Percentiles rank a stretch among this genome's conserved stretches.
Evolutionary conservation across 2,888 invertebrate genomes (phyloP).

Genomic region (Mimas tiliae): DNA sequence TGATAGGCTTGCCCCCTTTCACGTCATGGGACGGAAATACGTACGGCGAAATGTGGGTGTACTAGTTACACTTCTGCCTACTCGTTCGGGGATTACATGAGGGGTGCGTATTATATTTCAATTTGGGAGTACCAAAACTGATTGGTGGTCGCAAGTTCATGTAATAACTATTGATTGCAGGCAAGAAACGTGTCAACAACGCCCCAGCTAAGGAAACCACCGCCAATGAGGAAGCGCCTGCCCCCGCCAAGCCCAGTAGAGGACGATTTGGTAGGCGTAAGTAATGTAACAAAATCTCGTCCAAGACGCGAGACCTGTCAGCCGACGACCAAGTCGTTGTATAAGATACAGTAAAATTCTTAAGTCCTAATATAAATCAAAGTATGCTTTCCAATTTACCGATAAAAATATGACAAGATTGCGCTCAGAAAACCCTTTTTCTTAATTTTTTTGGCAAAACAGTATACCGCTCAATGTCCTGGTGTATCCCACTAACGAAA

Average conservation of each 20-base stretch:
- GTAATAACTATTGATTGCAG: slow-evolving; percentile 41
- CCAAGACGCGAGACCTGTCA: slow-evolving; percentile 16
- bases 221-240: slow-evolving; percentile 61
- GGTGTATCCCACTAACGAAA: slow-evolving; percentile 17
- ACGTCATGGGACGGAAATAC: too few species aligned
- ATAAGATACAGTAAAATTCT: slow-evolving; percentile 10
- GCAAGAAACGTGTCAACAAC: slow-evolving; percentile 68
- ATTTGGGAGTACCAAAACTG: too few species aligned
- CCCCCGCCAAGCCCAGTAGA: slow-evolving; percentile 63
- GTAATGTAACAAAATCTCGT: slow-evolving; percentile 40
- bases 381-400: slow-evolving; percentile 21
- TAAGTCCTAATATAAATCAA: slow-evolving; percentile 15
- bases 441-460: neutral
- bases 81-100: too few species aligned
- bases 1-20: too few species aligned
- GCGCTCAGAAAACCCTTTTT: neutral
- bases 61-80: too few species aligned
- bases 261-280: slow-evolving; percentile 76
- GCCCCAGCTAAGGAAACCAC: slow-evolving; percentile 61
- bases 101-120: too few species aligned
- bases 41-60: too few species aligned
- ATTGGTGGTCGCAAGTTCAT: too few species aligned
- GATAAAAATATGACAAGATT: neutral
- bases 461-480: neutral
- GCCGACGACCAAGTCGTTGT: slow-evolving; percentile 4